A percentile compares a stretch with the other conserved stretches of the same genome.
Evolutionary conservation across 2,113 vertebrate species (phyloP).

Genomic region (Gobio gobio): DNA sequence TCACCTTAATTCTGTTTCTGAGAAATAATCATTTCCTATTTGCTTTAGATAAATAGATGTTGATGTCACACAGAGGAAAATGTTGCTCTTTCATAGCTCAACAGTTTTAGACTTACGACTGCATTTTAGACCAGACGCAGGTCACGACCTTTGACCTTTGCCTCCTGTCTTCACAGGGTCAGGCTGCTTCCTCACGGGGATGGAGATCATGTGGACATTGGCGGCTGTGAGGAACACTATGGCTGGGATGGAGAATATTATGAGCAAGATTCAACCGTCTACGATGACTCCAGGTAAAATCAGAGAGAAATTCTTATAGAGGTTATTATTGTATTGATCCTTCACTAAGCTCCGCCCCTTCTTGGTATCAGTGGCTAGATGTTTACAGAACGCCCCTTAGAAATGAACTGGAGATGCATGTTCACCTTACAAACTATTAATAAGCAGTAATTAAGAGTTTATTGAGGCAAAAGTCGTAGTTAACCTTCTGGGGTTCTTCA

Average conservation of each 20-base stretch:
- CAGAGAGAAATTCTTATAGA: no score
- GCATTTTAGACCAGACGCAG: neutral
- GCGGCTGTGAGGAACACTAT: constrained; percentile 77
- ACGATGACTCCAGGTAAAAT: constrained; percentile 80
- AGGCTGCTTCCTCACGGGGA: constrained; percentile 53
- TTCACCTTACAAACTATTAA: no score
- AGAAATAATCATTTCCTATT: neutral
- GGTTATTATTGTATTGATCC: no score
- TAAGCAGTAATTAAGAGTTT: no score
- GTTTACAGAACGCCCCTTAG: neutral
- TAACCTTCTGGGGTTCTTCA: no score
- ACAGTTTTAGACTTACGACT: neutral
- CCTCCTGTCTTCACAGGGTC: constrained; percentile 33
- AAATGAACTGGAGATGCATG: no score
- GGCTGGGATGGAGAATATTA: constrained; percentile 82
- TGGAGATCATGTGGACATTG: constrained; percentile 69
- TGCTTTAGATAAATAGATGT: neutral
- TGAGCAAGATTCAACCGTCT: constrained; percentile 69
- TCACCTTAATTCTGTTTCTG: neutral
- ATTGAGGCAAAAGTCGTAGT: no score
- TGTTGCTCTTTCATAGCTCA: neutral
- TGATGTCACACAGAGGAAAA: neutral
- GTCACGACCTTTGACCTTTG: constrained; percentile 1
- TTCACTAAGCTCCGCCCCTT: no score
- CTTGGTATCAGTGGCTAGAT: neutral